phyloP scores from a whole-genome alignment of 2,797 vertebrate species.

The Falco columbarius region DNA sequence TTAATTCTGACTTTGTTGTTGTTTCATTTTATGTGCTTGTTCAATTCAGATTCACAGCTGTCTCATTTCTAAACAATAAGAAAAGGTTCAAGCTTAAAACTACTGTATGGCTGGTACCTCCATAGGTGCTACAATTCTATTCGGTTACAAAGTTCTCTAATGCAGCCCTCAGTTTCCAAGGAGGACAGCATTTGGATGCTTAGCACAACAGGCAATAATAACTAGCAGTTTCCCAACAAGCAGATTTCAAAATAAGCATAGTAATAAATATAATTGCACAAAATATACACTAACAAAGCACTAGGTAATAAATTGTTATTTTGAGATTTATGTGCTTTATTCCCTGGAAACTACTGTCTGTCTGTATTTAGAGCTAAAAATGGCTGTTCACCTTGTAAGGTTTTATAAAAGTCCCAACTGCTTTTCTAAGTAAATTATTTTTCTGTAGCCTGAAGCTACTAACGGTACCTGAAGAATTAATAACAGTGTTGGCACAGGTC shows the following conservation, averaged over 20 bases:
- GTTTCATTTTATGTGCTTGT: background rate
- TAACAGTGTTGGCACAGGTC: constrained; percentile 34
- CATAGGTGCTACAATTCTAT: background rate
- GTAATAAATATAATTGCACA: background rate
- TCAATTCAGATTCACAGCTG: background rate
- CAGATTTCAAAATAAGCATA: background rate
- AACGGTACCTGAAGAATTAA: constrained; percentile 57
- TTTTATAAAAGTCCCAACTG: background rate
- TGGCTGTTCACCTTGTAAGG: background rate
- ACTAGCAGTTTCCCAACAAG: background rate
- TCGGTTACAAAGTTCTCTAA: background rate
- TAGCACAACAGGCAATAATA: background rate
- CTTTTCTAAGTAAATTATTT: constrained; percentile 64
- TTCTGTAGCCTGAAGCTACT: constrained; percentile 46
- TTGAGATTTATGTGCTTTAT: background rate
- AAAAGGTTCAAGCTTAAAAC: background rate
- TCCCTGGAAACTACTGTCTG: background rate
- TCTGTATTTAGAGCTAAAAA: constrained; percentile 39
- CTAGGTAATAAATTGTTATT: background rate
- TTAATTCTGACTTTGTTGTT: background rate
- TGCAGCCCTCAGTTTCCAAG: background rate
- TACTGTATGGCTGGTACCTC: background rate
- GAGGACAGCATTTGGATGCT: background rate
- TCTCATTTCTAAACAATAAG: background rate
- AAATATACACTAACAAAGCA: background rate